Percentiles rank a stretch among this genome's conserved stretches.
These are phyloP conservation scores for Camponotus fellah DNA, from an alignment of 2,888 invertebrate species.

Conservation along the genomic window DNA sequence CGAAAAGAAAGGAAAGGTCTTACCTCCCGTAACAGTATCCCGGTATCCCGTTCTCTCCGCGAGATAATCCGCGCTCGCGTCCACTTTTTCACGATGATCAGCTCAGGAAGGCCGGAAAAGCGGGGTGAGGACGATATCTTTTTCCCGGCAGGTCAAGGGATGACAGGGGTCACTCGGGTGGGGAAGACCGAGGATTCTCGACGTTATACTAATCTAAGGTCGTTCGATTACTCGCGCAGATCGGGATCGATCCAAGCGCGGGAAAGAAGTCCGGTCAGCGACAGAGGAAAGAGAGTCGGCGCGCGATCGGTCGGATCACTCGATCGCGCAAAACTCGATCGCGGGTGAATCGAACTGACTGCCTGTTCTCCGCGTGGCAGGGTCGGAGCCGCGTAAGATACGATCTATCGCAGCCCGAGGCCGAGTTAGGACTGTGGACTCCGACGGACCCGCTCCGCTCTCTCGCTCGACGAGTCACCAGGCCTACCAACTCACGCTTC, in stretches of 20 bases:
- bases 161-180: not conserved
- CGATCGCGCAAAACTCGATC: conserved; percentile 26
- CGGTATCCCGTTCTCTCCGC: conserved; percentile 33
- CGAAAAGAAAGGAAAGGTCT: conserved; percentile 24
- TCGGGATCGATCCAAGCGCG: not conserved
- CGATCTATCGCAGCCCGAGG: conserved; percentile 85
- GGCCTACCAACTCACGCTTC: conserved; percentile 68
- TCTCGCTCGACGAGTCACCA: conserved; percentile 68
- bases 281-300: conserved; percentile 18
- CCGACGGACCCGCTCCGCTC: conserved; percentile 68
- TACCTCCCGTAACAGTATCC: conserved; percentile 51
- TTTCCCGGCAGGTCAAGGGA: not conserved
- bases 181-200: not conserved
- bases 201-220: conserved; percentile 26
- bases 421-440: conserved; percentile 85
- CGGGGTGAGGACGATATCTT: not conserved
- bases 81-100: conserved; percentile 8
- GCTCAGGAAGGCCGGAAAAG: not conserved
- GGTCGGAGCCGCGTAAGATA: conserved; percentile 79
- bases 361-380: conserved; percentile 58
- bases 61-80: conserved; percentile 39
- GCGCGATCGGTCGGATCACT: not conserved
- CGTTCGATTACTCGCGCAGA: conserved; percentile 58
- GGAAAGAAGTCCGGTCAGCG: not conserved
- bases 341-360: conserved; percentile 49